These are phyloP conservation scores for Oxyruncus cristatus DNA, from an alignment of 2,113 vertebrate genomes.

Conservation along the genomic window DNA sequence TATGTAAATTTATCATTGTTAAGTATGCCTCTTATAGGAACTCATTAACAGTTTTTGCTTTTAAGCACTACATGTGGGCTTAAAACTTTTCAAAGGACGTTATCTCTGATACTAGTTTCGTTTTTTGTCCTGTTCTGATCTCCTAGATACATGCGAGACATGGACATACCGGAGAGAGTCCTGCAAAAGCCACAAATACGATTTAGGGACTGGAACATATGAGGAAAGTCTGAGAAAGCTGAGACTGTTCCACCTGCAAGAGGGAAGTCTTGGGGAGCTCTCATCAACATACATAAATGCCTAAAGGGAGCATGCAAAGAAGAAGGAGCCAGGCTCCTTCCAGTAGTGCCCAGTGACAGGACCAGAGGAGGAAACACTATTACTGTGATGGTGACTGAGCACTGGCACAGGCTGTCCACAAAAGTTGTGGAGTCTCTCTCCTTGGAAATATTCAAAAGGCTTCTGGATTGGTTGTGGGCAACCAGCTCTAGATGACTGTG, in stretches of 20 bases:
- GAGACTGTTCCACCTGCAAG: background rate
- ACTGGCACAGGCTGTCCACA: rapidly evolving
- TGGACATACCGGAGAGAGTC: background rate
- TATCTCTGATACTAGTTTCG: background rate
- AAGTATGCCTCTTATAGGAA: background rate
- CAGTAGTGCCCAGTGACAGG: background rate
- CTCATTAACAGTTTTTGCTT: background rate
- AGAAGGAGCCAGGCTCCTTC: background rate
- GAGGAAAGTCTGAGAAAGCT: background rate
- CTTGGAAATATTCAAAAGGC: background rate
- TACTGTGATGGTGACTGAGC: background rate
- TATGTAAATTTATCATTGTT: background rate
- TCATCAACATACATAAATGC: background rate
- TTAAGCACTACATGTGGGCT: background rate
- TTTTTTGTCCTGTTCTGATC: background rate
- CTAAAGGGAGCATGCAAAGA: background rate
- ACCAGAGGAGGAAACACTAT: background rate
- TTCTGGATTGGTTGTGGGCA: background rate
- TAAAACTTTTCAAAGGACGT: background rate
- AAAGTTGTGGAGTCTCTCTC: background rate
- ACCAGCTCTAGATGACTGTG: background rate
- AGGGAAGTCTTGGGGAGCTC: background rate
- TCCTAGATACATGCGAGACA: background rate
- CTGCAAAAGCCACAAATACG: background rate
- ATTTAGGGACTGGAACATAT: background rate